Evolutionary conservation across 2,797 vertebrate species (phyloP).

Genomic region (Macropus fuliginosus): DNA sequence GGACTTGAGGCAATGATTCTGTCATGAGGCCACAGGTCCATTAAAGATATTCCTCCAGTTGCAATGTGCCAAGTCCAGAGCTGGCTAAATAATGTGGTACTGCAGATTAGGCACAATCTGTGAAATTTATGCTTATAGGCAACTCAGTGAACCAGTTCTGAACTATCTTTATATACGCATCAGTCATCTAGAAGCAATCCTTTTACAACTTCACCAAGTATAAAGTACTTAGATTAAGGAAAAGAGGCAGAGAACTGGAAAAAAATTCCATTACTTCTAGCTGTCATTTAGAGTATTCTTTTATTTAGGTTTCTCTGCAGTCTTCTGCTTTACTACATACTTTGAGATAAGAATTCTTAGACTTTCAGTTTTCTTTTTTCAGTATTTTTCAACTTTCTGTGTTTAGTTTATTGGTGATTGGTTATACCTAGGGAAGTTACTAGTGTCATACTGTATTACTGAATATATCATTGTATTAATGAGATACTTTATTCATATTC

Average conservation of each 20-base stretch:
- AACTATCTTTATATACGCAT: background rate
- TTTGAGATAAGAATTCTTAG: background rate
- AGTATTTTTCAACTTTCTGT: background rate
- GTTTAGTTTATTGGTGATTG: background rate
- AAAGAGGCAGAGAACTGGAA: background rate
- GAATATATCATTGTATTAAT: background rate
- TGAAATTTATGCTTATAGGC: background rate
- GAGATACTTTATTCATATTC: background rate
- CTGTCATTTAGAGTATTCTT: background rate
- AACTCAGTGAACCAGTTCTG: slow-evolving; percentile 20
- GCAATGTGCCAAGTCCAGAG: rapidly evolving
- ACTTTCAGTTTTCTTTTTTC: background rate
- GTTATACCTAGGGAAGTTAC: background rate
- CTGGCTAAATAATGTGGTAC: background rate
- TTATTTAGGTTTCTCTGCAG: slow-evolving; percentile 6
- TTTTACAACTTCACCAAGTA: background rate
- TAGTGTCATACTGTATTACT: background rate
- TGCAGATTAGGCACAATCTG: background rate
- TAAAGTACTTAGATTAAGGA: slow-evolving; percentile 16
- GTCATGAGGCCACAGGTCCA: background rate
- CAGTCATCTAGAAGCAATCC: slow-evolving; percentile 4
- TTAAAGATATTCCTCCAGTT: background rate
- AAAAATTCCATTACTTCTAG: background rate
- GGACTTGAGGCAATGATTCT: background rate
- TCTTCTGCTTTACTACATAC: background rate